Evolutionary conservation across 2,888 invertebrate species (phyloP).

Genomic region (Pammene fasciana): DNA sequence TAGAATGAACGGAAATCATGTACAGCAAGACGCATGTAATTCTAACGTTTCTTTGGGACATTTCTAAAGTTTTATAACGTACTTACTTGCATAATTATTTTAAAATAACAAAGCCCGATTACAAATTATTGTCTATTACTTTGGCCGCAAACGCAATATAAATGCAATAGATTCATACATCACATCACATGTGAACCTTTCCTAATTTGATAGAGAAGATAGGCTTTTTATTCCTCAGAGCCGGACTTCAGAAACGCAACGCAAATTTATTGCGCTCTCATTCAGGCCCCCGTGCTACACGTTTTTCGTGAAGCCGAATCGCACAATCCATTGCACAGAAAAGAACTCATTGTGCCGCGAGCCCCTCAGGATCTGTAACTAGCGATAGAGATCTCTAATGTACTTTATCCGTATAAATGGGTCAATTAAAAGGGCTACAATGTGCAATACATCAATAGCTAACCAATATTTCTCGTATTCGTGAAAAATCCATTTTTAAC

Average conservation of each 20-base stretch:
- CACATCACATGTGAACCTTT: background rate
- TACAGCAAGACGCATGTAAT: no score
- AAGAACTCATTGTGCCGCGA: slow-evolving; percentile 54
- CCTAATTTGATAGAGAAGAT: slow-evolving; percentile 18
- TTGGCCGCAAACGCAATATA: no score
- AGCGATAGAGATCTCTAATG: background rate
- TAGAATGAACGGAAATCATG: background rate
- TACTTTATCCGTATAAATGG: slow-evolving; percentile 2
- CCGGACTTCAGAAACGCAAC: slow-evolving; percentile 60
- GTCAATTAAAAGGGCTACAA: background rate
- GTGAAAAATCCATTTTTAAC: background rate
- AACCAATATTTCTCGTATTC: no score
- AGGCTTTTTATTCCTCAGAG: slow-evolving; percentile 27
- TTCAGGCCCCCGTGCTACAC: slow-evolving; percentile 62
- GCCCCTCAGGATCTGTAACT: slow-evolving; percentile 21
- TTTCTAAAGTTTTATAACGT: no score
- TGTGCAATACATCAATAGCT: background rate
- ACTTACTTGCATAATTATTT: no score
- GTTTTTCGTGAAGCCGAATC: slow-evolving; percentile 53
- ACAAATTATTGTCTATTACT: no score
- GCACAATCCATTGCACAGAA: slow-evolving; percentile 48
- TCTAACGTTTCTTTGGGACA: no score
- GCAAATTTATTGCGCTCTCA: slow-evolving; percentile 68
- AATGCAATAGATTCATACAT: no score
- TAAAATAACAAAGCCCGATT: no score